Base-by-base conservation (phyloP, 1,140 invertebrate species). In the Gryllus bimaculatus region DNA sequence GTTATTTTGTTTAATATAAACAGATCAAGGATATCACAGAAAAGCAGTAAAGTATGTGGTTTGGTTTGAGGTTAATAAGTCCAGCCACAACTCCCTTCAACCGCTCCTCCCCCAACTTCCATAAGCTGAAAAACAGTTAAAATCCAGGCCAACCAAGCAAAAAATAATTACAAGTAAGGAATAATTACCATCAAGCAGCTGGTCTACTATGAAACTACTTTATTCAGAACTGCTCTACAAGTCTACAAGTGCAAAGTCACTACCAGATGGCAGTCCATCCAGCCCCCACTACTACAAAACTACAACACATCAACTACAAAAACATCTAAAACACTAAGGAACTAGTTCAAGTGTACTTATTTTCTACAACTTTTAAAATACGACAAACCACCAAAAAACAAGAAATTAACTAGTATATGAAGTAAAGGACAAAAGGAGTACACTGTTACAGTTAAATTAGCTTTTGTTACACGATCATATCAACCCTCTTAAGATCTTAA, bases 131-230 rank as follows among this genome's bases (percentile, higher is more conserved):
- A 80, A 79, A 81, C 80, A 81, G 79, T 79, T 13, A 81, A 81
- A 76, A 48, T 81, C 79, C 80, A 79, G 80, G 79, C 79, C 78
- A 81, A 81, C 78, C 80, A 81, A 81, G 80, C 80, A 81, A 78
- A 80, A 80, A 80, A 49, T 75, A 81, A 75, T 49, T 66, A 81
- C 74, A 78, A 80, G 77, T 74, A 75, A 80, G 74, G 74, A 79
- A 74, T 79, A 79, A 79, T 54, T 79, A 79, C 79, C 79, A 79
- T 79, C 76, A 74, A 81, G 48, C 80, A 81, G 80, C 80, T 77
- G 78, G 74, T 80, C 81, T 82, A 82, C 81, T 80, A 78, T 79
- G 80, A 82, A 82, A 82, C 81, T 82, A 82, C 81, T 82, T 82
- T 82, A 82, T 82, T 82, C 74, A 82, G 75, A 79, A 78, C 77